Evolutionary conservation across 2,888 invertebrate species (phyloP).

Genomic region (Synanthedon tipuliformis): DNA sequence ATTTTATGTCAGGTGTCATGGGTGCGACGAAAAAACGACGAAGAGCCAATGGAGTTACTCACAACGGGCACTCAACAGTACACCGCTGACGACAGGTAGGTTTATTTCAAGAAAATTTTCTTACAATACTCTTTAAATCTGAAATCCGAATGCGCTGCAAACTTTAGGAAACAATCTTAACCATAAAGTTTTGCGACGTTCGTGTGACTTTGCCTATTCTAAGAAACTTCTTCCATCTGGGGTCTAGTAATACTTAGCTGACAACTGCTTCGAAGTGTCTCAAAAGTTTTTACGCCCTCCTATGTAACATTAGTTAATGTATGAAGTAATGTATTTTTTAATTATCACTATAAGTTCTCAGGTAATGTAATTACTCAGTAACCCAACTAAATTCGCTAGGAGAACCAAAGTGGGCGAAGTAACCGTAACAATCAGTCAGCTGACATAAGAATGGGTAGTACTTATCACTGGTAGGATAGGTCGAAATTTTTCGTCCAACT

Average conservation of each 20-base stretch:
- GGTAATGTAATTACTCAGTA: no score
- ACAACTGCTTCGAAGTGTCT: background rate
- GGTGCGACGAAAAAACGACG: constrained; percentile 61
- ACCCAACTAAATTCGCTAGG: no score
- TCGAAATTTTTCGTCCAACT: background rate
- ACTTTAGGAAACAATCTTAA: background rate
- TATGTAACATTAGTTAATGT: no score
- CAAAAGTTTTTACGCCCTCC: no score
- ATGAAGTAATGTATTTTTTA: no score
- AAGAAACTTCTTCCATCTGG: background rate
- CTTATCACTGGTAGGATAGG: no score
- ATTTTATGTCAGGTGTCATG: constrained; percentile 42
- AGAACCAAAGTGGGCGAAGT: no score
- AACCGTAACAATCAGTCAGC: no score
- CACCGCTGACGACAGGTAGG: constrained; percentile 54
- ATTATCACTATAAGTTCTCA: no score
- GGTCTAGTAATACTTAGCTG: background rate
- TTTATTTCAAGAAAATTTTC: background rate
- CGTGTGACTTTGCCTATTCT: background rate
- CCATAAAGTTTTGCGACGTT: background rate
- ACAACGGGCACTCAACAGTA: constrained; percentile 60
- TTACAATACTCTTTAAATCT: background rate
- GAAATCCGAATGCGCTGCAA: background rate
- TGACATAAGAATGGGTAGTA: no score
- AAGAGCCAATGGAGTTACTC: constrained; percentile 53